A percentile compares a stretch with the other conserved stretches of the same genome.
These are phyloP conservation scores for Carabus problematicus DNA, from an alignment of 2,888 invertebrate species.

Conservation along the genomic window DNA sequence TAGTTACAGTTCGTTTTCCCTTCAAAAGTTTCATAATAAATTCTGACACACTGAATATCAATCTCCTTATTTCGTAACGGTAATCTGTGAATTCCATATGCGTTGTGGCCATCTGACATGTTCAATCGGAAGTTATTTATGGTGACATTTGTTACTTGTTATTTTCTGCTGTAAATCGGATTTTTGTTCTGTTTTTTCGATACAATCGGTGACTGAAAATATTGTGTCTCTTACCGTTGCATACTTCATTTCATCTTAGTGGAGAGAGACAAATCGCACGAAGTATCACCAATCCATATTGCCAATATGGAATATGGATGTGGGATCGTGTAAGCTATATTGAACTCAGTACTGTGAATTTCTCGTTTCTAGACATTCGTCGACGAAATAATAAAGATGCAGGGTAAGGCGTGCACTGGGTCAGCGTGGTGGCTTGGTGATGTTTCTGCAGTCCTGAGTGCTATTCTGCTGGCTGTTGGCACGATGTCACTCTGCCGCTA, in stretches of 20 bases:
- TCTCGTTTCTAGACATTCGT: no score
- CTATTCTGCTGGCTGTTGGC: no score
- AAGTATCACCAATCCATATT: no score
- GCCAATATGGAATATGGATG: no score
- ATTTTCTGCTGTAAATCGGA: conserved; percentile 33
- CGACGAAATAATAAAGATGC: no score
- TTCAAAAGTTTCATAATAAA: conserved; percentile 34
- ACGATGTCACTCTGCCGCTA: no score
- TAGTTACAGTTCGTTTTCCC: conserved; percentile 36
- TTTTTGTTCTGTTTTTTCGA: conserved; percentile 18
- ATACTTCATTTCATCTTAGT: conserved; percentile 35
- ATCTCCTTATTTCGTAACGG: conserved; percentile 30
- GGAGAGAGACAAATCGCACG: no score
- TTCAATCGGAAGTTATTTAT: conserved; percentile 38
- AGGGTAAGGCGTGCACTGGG: no score
- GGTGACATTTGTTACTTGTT: conserved; percentile 37
- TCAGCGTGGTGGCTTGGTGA: no score
- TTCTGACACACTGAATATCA: conserved; percentile 28
- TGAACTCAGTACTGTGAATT: no score
- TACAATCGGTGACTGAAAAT: conserved; percentile 36
- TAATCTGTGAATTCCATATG: conserved; percentile 39
- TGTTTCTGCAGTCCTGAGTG: no score
- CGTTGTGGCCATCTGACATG: conserved; percentile 33
- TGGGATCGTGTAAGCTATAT: no score
- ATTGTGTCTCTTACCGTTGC: conserved; percentile 34